Base-by-base conservation (phyloP, 2,113 vertebrate genomes). In the Turnix velox region DNA sequence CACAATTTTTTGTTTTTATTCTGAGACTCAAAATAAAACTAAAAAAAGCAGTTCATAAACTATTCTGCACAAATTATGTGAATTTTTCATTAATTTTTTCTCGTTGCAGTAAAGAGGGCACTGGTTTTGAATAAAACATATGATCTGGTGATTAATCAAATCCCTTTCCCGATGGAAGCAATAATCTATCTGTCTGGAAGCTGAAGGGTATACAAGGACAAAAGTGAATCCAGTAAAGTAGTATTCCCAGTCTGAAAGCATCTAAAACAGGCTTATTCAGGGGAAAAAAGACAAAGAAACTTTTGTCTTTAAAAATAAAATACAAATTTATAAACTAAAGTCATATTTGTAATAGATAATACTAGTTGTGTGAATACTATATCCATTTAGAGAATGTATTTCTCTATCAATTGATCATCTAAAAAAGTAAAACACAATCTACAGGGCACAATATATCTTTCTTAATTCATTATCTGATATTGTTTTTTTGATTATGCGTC, bases 51-150 rank as follows among this genome's bases (percentile, higher is more conserved):
- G 49, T 75, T 93, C 85, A 93, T 95, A 92, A 93, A 88, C 73
- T 84, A 75, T 95, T 92, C 92, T 90, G 62, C 58, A 93, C 49
- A 96, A 93, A 95, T 95, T 96, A 95, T 68, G 58, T 95, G 92
- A 90, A 87, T 92, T 93, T 97, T 94, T 94, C 73, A 97, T 97
- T 96, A 95, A 95, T 96, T 97, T 97, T 90, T 87, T 80, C 76
- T 78, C 77, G 83, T 80, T 74, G 80, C 87, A 93, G 92, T 85
- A 87, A 49, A 66, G 80, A 94, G 52, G 71, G 90, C 43, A 94
- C 68, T 71, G 52, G 73, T 88, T 95, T 96, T 97, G 94, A 97
- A 97, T 97, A 95, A 97, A 96, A 96, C 96, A 95, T 97, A 78
- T 4, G 40, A 93, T 83, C 82, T 92, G 68, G 91, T 96, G 87